Base-by-base conservation (phyloP, 92 coral and sea anemone genomes). In the Isaurus tuberculatus region DNA sequence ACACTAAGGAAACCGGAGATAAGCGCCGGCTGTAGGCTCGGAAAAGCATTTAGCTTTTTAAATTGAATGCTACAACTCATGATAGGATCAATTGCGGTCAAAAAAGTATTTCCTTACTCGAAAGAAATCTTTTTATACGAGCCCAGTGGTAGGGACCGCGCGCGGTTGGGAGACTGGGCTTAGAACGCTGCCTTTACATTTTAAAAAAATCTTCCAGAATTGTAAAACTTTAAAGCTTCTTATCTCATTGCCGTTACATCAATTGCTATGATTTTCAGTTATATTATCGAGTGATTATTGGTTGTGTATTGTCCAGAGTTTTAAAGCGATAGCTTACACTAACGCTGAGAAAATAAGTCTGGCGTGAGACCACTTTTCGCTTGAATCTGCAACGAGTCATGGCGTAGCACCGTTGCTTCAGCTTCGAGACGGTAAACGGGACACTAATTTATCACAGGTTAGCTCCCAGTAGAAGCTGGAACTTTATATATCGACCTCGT, bases 281-380 rank as follows among this genome's bases (percentile, higher is more conserved):
- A 64, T 64, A 64, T 64, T 3, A 64, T 64, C 23, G 69, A 64
- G 17, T 64, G 69, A 30, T 26, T 64, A 64, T 23, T 23, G n/a
- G 22, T 60, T 27, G 17, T 19, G 8, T 60, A 19, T 60, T 60
- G 7, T 60, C 28, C 2, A 27, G 69, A 23, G 25, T 64, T 25
- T 64, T 27, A 64, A 64, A 30, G 69, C 19, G 16, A 0, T 36
- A 70, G 74, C 51, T 70, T 2, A 17, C 4, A 37, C 22, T 19
- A 5, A 13, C 16, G 49, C 51, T 70, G 74, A 70, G 27, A 70
- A 70, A 70, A 37, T 36, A 44, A 33, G 34, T 37, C 29, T 70
- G 49, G 74, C 26, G 74, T 70, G 74, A 33, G 74, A 72, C 78
- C 3, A 44, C 78, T 17, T 72, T 9, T 44, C 43, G 78, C 78